Evolutionary conservation across 2,797 vertebrate species (phyloP).

Genomic region (Halcyon leucocephala): DNA sequence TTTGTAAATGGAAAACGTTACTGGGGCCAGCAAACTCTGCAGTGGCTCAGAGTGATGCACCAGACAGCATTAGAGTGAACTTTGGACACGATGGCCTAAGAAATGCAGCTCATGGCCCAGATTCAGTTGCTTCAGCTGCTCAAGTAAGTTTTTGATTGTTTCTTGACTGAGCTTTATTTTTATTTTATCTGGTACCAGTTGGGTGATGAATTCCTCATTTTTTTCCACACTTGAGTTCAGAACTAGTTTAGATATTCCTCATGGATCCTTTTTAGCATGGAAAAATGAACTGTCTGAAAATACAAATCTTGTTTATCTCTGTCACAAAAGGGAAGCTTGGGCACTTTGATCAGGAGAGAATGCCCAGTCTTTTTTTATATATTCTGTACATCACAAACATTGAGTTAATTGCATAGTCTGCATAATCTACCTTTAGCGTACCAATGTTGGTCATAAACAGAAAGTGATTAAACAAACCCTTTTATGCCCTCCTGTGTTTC

Average conservation of each 20-base stretch:
- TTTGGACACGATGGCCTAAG: slow-evolving; percentile 87
- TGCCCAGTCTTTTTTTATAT: slow-evolving; percentile 2
- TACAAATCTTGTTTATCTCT: not conserved
- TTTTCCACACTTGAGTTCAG: not conserved
- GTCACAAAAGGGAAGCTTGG: not conserved
- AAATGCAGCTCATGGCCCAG: slow-evolving; percentile 90
- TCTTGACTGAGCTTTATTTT: not conserved
- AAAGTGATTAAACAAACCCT: not conserved
- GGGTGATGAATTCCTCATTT: not conserved
- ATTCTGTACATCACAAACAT: not conserved
- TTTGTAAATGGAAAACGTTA: slow-evolving; percentile 87
- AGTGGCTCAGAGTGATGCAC: slow-evolving; percentile 81
- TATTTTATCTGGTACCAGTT: not conserved
- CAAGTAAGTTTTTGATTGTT: slow-evolving; percentile 81
- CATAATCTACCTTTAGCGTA: not conserved
- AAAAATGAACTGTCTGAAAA: not conserved
- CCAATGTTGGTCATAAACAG: not conserved
- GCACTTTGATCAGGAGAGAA: not conserved
- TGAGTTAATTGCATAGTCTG: not conserved
- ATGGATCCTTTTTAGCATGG: not conserved
- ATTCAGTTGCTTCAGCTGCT: slow-evolving; percentile 89
- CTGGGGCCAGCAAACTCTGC: slow-evolving; percentile 86
- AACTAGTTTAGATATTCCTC: not conserved
- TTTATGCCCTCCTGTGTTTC: not conserved
- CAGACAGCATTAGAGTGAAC: slow-evolving; percentile 81